Evolutionary conservation across 2,113 vertebrate genomes (phyloP), one percentile per base, ranked within the genome.

Genomic region (Petrocephalus microphthalmus): DNA sequence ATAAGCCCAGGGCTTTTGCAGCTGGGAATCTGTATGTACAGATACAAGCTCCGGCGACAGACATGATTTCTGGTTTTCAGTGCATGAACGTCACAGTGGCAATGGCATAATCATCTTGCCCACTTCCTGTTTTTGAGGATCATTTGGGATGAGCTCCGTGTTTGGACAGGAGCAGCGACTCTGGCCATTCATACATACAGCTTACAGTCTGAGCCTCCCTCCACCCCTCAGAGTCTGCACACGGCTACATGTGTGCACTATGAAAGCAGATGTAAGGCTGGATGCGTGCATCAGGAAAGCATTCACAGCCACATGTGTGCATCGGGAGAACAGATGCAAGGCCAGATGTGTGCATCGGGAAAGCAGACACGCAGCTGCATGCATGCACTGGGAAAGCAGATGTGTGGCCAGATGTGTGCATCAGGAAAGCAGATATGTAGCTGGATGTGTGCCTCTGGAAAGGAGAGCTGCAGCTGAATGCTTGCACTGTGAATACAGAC

Each of bases 61-160:
- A 90, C 74, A 15, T 45, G 78, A 91, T 94, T 95, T 94, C 93
- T 90, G 71, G 86, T 90, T 82, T 90, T 94, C 93, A 93, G 90
- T 90, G 94, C 94, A 94, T 92, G 88, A 89, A 90, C 89, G 87
- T 91, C 91, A 91, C 89, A 91, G 86, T 88, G 89, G 92, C 91
- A 92, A 94, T 86, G 88, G 90, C 91, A 91, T 88, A 82, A 84
- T 93, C 94, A 94, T 94, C 94, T 93, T 91, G 91, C 91, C 89
- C 90, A 93, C 93, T 95, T 95, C 93, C 94, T 94, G 90, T 91
- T 94, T 91, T 90, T 93, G 92, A 93, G 53, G 4, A 84, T 52
- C 64, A 74, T 5, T 47, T 89, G 87, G 90, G 94, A 94, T 95
- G 93, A 95, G 93, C 93, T 93, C 90, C 91, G 91, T 89, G 82